Conservation (phyloP, 2,888 invertebrate genomes). For the Podabrus alpinus region DNA sequence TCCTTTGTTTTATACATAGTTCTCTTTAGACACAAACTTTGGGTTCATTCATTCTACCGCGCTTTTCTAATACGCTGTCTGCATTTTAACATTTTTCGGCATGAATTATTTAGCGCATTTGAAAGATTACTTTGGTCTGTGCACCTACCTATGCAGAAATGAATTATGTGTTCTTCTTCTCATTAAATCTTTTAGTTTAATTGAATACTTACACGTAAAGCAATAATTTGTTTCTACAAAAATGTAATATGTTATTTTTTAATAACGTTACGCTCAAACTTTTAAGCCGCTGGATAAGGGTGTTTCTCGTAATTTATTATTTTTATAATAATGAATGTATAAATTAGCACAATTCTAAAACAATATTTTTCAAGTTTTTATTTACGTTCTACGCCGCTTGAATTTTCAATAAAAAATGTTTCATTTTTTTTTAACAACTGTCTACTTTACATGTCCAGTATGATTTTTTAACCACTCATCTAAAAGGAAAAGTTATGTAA, state of each 20-base stretch:
- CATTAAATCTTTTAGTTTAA: neutral
- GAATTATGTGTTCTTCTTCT: neutral
- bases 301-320: neutral
- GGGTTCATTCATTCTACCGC: constrained; percentile 26
- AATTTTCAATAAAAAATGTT: neutral
- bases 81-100: constrained; percentile 32
- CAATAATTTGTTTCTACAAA: neutral
- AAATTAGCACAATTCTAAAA: neutral
- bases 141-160: constrained; percentile 13
- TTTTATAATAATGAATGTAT: neutral
- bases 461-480: neutral
- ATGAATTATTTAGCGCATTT: constrained; percentile 25
- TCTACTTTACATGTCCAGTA: neutral
- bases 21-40: constrained; percentile 26
- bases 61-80: constrained; percentile 34
- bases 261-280: neutral
- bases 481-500: neutral
- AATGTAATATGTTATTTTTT: neutral
- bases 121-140: constrained; percentile 23
- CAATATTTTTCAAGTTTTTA: neutral
- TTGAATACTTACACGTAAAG: neutral
- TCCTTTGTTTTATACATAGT: constrained; percentile 39
- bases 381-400: neutral
- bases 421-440: neutral
- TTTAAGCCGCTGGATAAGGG: neutral